Evolutionary conservation across 2,113 vertebrate species (phyloP).

Genomic region (Amphilophus citrinellus): DNA sequence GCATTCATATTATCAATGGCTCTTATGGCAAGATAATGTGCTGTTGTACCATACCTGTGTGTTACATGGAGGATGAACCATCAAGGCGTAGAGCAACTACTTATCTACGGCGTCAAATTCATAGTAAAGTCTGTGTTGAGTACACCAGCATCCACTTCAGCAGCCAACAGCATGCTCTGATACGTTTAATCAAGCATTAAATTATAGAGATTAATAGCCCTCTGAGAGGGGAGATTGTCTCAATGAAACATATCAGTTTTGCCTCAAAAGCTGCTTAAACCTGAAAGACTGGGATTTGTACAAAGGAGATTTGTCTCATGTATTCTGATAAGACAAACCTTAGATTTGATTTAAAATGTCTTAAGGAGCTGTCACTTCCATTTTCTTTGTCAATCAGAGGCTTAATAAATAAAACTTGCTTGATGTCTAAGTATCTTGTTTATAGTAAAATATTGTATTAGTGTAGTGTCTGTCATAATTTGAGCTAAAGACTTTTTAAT

Average conservation of each 20-base stretch:
- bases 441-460: background rate
- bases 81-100: constrained; percentile 20
- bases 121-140: constrained; percentile 38
- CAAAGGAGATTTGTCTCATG: background rate
- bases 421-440: background rate
- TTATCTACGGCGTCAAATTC: constrained; percentile 50
- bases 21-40: background rate
- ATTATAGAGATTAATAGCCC: constrained; percentile 69
- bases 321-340: constrained; percentile 36
- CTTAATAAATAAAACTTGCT: background rate
- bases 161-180: constrained; percentile 60
- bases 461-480: background rate
- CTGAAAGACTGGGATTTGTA: constrained; percentile 19
- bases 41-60: background rate
- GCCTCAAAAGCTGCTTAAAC: constrained; percentile 39
- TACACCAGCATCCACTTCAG: constrained; percentile 38
- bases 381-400: background rate
- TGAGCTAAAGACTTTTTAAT: background rate
- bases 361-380: background rate
- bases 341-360: constrained; percentile 26
- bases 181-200: constrained; percentile 71
- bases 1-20: background rate
- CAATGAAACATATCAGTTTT: constrained; percentile 49
- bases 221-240: constrained; percentile 57
- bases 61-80: background rate